Percentiles rank a stretch among this genome's conserved stretches.
Evolutionary conservation across 1,140 invertebrate species (phyloP).

Genomic region (Scaptomyza pallida): DNA sequence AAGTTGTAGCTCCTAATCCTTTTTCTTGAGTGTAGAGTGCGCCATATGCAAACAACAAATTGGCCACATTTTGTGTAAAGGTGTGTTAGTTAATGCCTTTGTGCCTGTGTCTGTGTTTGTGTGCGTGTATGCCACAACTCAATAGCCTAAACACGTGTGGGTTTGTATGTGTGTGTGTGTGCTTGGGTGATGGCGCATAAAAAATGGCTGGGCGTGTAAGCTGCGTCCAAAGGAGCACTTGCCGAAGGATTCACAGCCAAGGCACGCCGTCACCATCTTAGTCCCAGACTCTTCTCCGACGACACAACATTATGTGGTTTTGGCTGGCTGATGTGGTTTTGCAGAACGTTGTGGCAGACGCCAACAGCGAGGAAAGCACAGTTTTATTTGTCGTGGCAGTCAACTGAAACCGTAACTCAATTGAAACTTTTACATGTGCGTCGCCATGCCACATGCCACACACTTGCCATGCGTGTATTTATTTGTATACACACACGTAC

Average conservation of each 20-base stretch:
- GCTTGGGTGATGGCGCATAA: slow-evolving; percentile 31
- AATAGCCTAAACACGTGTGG: slow-evolving; percentile 24
- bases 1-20: not conserved
- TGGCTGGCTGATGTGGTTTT: slow-evolving; percentile 14
- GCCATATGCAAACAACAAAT: slow-evolving; percentile 67
- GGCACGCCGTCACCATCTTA: not conserved
- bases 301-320: slow-evolving; percentile 20
- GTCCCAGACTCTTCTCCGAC: not conserved
- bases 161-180: slow-evolving; percentile 13
- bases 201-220: slow-evolving; percentile 56
- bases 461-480: not conserved
- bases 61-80: slow-evolving; percentile 47
- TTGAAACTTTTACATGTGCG: slow-evolving; percentile 46
- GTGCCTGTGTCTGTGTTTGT: slow-evolving; percentile 28
- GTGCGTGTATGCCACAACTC: slow-evolving; percentile 30
- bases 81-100: slow-evolving; percentile 27
- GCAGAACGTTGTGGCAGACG: not conserved
- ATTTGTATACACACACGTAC: too few species aligned
- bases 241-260: not conserved
- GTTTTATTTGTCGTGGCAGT: slow-evolving; percentile 43
- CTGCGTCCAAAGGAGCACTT: slow-evolving; percentile 15
- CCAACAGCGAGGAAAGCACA: slow-evolving; percentile 34
- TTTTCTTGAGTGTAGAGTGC: slow-evolving; percentile 9
- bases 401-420: slow-evolving; percentile 51
- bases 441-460: slow-evolving; percentile 1